A percentile compares a stretch with the other conserved stretches of the same genome.
Conservation (phyloP, 2,888 invertebrate species). For the Antitype chi region DNA sequence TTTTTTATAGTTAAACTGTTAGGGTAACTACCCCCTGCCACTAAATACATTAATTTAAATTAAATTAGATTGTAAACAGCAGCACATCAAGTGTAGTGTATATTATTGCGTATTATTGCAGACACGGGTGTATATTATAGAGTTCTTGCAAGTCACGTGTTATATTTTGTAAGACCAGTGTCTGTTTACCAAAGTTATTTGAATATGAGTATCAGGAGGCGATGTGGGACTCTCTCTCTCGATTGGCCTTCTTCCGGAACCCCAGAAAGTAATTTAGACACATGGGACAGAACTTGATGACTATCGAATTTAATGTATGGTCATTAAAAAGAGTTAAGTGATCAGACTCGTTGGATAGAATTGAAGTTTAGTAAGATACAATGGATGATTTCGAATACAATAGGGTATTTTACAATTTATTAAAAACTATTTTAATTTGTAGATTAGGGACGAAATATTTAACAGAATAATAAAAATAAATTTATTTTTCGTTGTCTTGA, state of each 20-base stretch:
- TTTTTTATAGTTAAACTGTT: conserved; percentile 61
- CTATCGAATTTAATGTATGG: neutral
- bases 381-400: no score
- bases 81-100: conserved; percentile 68
- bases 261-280: no score
- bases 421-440: no score
- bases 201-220: neutral
- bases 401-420: no score
- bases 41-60: conserved; percentile 54
- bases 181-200: neutral
- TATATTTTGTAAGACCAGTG: conserved; percentile 22
- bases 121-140: conserved; percentile 63
- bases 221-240: no score
- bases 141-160: conserved; percentile 47
- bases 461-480: no score
- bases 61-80: conserved; percentile 61
- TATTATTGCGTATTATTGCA: conserved; percentile 68
- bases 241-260: no score
- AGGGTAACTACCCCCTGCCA: conserved; percentile 60
- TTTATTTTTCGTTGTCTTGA: no score
- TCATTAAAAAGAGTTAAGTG: no score
- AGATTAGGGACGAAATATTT: no score
- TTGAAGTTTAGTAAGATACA: no score
- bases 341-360: no score
- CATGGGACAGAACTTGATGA: neutral